phyloP scores from a whole-genome alignment of 2,113 vertebrate genomes.

The Cercocebus atys region DNA sequence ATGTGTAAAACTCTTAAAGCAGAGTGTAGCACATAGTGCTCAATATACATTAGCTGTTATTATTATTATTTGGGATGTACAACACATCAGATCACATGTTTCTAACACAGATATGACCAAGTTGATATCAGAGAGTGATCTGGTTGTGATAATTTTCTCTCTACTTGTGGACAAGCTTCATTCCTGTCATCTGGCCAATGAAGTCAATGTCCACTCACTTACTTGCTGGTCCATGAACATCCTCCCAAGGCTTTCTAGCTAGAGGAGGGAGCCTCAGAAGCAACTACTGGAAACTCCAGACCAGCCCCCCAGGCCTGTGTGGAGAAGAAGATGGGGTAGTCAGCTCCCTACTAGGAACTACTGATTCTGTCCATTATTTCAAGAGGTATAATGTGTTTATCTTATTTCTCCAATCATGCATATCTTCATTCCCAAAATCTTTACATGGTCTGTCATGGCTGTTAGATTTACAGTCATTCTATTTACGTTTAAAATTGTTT shows the following conservation, averaged over 20 bases:
- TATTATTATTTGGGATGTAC: not conserved
- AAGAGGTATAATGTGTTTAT: not conserved
- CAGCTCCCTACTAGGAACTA: no score
- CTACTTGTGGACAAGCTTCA: not conserved
- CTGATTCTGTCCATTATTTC: not conserved
- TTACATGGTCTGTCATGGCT: not conserved
- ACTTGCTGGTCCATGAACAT: not conserved
- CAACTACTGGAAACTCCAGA: not conserved
- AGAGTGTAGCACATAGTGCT: not conserved
- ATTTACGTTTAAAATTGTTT: not conserved
- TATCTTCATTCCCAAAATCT: not conserved
- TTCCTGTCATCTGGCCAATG: not conserved
- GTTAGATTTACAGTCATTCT: not conserved
- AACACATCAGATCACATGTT: not conserved
- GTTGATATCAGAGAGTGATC: not conserved
- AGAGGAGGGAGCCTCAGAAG: not conserved
- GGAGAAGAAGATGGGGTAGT: not conserved
- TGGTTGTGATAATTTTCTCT: not conserved
- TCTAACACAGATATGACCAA: not conserved
- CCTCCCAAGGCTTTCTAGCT: not conserved
- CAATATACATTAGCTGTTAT: not conserved
- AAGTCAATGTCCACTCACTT: not conserved
- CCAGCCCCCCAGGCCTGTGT: not conserved
- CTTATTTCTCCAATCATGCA: not conserved
- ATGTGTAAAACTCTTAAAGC: not conserved